phyloP scores from a whole-genome alignment of 2,797 vertebrate species.

The Platyrinchus mystaceus region DNA sequence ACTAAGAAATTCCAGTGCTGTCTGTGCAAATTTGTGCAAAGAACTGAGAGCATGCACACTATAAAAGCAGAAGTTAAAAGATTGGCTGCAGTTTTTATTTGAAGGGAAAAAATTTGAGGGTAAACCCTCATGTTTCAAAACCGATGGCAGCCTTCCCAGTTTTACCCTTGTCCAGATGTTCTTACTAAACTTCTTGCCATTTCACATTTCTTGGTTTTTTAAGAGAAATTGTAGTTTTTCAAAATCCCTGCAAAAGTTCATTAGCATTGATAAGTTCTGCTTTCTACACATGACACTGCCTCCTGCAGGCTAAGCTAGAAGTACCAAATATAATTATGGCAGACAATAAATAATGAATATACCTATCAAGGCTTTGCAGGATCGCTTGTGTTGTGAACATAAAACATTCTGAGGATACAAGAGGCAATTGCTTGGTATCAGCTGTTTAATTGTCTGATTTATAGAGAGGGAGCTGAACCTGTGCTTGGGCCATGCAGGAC shows the following conservation, averaged over 20 bases:
- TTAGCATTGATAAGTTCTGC: not conserved
- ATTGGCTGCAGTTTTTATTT: not conserved
- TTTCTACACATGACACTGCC: constrained; percentile 22
- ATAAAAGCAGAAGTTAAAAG: not conserved
- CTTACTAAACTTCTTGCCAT: not conserved
- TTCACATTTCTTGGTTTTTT: not conserved
- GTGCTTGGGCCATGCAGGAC: not conserved
- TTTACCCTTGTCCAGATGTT: not conserved
- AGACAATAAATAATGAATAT: constrained; percentile 52
- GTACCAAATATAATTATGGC: not conserved
- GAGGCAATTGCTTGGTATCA: not conserved
- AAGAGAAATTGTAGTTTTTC: not conserved
- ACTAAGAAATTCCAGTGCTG: not conserved
- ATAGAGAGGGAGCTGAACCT: not conserved
- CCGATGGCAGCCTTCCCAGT: not conserved
- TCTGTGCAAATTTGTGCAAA: not conserved
- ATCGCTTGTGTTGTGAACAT: not conserved
- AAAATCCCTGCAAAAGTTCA: not conserved
- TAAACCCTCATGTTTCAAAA: not conserved
- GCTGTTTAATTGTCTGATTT: not conserved
- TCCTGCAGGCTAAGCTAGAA: constrained; percentile 40
- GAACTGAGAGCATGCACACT: not conserved
- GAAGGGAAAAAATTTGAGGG: not conserved
- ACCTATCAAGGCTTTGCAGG: constrained; percentile 8
- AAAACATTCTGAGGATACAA: not conserved